Conservation (phyloP, 1,140 invertebrate genomes). For the Subanguina moxae region DNA sequence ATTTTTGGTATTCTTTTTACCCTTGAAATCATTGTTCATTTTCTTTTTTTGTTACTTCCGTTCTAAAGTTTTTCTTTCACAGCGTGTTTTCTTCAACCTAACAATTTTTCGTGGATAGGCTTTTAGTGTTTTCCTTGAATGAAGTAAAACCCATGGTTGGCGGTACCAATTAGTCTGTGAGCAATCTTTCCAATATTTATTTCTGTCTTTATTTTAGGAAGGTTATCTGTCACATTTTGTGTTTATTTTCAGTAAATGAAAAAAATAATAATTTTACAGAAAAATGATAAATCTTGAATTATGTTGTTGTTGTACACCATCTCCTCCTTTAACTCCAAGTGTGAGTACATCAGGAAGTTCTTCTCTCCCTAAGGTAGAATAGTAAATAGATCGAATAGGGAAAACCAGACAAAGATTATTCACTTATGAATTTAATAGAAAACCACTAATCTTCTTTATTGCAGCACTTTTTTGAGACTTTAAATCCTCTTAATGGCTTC, state of each 20-base stretch:
- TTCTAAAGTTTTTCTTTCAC: neutral
- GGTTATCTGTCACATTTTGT: too few relatives aligned
- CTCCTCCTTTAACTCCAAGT: slow-evolving; percentile 20
- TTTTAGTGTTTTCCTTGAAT: too few relatives aligned
- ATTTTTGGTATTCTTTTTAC: too few relatives aligned
- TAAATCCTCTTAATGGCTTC: slow-evolving; percentile 46
- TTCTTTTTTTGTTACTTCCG: neutral
- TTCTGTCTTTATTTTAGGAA: too few relatives aligned
- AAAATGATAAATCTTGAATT: slow-evolving; percentile 11
- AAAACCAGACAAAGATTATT: neutral
- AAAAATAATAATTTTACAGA: neutral
- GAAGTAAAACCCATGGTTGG: too few relatives aligned
- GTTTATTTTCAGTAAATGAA: neutral
- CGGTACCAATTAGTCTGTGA: too few relatives aligned
- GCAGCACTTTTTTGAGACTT: slow-evolving; percentile 49
- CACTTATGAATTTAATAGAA: too few relatives aligned
- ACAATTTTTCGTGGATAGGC: too few relatives aligned
- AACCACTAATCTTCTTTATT: slow-evolving; percentile 12
- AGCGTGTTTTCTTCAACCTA: neutral
- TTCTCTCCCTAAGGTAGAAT: neutral
- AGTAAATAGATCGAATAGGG: neutral
- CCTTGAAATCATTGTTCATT: neutral
- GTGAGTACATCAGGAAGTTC: neutral
- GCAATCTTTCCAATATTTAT: too few relatives aligned
- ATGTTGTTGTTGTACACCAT: slow-evolving; percentile 23